Base-by-base conservation (phyloP, 1,140 invertebrate genomes). In the Mercenaria mercenaria region DNA sequence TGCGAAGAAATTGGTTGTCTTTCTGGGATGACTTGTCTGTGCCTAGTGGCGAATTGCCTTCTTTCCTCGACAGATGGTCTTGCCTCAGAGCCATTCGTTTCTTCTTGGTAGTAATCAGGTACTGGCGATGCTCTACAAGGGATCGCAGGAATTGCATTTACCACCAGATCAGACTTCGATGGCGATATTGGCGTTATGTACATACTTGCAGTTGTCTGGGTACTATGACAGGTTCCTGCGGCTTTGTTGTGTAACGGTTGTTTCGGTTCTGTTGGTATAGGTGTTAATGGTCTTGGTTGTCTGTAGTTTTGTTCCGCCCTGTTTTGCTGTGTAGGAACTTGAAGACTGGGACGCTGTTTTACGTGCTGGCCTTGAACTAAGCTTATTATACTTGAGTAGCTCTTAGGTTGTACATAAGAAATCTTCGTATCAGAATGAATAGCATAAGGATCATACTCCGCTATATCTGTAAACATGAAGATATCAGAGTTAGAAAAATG, bases 351-450 rank as follows among this genome's bases (percentile, higher is more conserved):
- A 64, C 59, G 59, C n/a, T 1, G 4, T n/a, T n/a, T 64, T n/a
- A 29, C 1, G 4, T 3, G 59, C 4, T 26, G 59, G 10, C 59
- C 59, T 29, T 64, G 1, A n/a, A 64, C 26, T n/a, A 64, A 64
- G n/a, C 59, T n/a, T 64, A 64, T n/a, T 0, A 77, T 77, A 15
- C 47, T 77, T 43, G 74, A 77, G n/a, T 77, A 77, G 13, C 26
- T 11, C n/a, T 50, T 43, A 47, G 81, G 81, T 34, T 67, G 29
- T 4, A 69, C 61, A 20, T 84, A 41, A 15, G 81, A 67, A 34
- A 64, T 64, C 18, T 26, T 61, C 18, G 59, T 43, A 50, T 69
- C 39, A 11, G 23, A 29, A 84, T 72, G 39, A 10, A 84, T 69
- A 8, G 81, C n/a, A n/a, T n/a, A 6, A 11, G 59, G 32, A 23